Evolutionary conservation across 1,140 invertebrate genomes (phyloP).

Genomic region (Fragariocoptes setiger): DNA sequence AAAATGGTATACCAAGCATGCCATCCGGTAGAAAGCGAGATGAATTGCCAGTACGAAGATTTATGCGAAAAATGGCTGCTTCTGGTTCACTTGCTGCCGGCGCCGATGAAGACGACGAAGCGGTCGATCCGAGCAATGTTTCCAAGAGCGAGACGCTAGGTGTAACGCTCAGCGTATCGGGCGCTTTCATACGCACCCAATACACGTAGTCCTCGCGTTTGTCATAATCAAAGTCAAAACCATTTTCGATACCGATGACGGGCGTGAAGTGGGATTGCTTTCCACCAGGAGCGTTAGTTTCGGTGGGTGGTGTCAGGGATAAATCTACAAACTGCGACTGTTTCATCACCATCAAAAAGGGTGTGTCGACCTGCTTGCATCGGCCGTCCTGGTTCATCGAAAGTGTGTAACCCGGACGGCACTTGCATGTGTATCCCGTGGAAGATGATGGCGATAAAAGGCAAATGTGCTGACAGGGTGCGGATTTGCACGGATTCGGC

Average conservation of each 20-base stretch:
- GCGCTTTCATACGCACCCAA: constrained; percentile 36
- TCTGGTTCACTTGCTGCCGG: constrained; percentile 4
- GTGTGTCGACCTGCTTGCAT: constrained; percentile 48
- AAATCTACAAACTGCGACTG: constrained; percentile 58
- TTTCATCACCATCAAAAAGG: constrained; percentile 65
- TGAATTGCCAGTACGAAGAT: constrained; percentile 52
- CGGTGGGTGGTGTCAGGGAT: constrained; percentile 27
- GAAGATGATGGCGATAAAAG: constrained; percentile 31
- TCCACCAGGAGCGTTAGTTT: no score
- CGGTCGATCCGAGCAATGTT: constrained; percentile 1
- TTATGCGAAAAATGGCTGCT: constrained; percentile 20
- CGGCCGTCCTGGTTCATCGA: constrained; percentile 24
- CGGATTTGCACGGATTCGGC: constrained; percentile 42
- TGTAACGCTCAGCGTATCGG: constrained; percentile 18
- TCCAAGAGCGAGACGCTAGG: constrained; percentile 4
- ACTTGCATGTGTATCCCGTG: constrained; percentile 64
- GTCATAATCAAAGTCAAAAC: constrained; percentile 66
- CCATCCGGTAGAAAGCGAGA: constrained; percentile 42
- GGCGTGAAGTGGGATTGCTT: constrained; percentile 42
- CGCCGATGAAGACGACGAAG: neutral
- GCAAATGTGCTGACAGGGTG: constrained; percentile 61
- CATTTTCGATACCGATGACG: constrained; percentile 60
- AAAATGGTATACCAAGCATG: constrained; percentile 56
- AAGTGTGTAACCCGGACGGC: constrained; percentile 40
- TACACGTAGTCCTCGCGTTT: constrained; percentile 42